phyloP scores from a whole-genome alignment of 1,140 invertebrate species.

The Acromyrmex heyeri region DNA sequence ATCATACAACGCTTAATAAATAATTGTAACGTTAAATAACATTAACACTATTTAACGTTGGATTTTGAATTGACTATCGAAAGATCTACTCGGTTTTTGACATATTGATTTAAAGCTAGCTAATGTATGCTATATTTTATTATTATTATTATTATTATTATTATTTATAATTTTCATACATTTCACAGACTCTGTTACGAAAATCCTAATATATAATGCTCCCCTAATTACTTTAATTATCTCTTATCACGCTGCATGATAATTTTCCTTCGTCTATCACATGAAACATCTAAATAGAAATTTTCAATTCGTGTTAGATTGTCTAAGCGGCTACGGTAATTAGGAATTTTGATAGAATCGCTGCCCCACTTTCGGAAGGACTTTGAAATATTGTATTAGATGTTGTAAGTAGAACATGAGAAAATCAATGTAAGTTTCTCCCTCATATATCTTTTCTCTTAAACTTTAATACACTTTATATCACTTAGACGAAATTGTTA shows the following conservation, averaged over 20 bases:
- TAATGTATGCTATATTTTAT: slow-evolving; percentile 26
- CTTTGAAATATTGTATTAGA: slow-evolving; percentile 11
- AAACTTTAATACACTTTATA: slow-evolving; percentile 8
- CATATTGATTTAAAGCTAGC: slow-evolving; percentile 28
- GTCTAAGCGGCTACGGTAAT: slow-evolving; percentile 38
- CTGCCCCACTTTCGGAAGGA: neutral
- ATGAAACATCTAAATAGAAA: slow-evolving; percentile 49
- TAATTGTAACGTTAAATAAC: slow-evolving; percentile 41
- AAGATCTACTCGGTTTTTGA: slow-evolving; percentile 15
- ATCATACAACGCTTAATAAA: slow-evolving; percentile 40
- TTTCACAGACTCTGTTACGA: neutral
- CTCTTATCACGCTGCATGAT: slow-evolving; percentile 3
- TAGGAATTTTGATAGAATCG: slow-evolving; percentile 22
- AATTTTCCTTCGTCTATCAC: slow-evolving; percentile 27
- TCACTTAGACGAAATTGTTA: slow-evolving; percentile 22
- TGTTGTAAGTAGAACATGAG: slow-evolving; percentile 19
- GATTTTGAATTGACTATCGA: slow-evolving; percentile 46
- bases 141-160: slow-evolving; percentile 15
- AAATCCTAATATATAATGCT: slow-evolving; percentile 1
- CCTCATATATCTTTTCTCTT: slow-evolving; percentile 6
- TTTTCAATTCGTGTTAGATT: slow-evolving; percentile 50
- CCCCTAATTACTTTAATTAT: slow-evolving; percentile 21
- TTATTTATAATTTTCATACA: slow-evolving; percentile 13
- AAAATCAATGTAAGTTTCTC: slow-evolving; percentile 25
- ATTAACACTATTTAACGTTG: slow-evolving; percentile 23